Evolutionary conservation across 1,140 invertebrate species (phyloP).

Genomic region (Penaeus indicus): DNA sequence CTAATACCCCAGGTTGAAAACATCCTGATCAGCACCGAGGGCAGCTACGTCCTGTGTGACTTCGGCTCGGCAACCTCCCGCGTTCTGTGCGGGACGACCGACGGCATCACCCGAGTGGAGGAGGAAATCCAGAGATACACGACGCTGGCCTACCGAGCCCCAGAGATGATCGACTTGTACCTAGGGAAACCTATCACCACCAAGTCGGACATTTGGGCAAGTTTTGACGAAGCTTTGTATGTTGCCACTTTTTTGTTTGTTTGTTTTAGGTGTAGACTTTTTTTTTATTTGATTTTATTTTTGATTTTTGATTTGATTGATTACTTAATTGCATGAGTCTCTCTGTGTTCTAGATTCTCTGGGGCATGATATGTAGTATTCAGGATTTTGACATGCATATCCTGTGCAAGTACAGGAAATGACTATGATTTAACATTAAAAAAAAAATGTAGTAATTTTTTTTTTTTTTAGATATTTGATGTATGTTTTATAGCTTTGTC

Average conservation of each 20-base stretch:
- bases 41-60: slow-evolving; percentile 88
- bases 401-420: too few relatives aligned
- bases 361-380: too few relatives aligned
- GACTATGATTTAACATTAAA: too few relatives aligned
- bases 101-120: slow-evolving; percentile 82
- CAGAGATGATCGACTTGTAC: slow-evolving; percentile 97
- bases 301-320: not conserved
- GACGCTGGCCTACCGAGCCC: slow-evolving; percentile 91
- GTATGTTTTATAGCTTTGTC: too few relatives aligned
- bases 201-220: slow-evolving; percentile 93
- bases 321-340: too few relatives aligned
- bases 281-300: not conserved
- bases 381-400: too few relatives aligned
- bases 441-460: too few relatives aligned
- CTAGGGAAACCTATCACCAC: slow-evolving; percentile 88
- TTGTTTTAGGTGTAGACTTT: not conserved
- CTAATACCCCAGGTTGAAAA: slow-evolving; percentile 82
- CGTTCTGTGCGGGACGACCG: slow-evolving; percentile 80
- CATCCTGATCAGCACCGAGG: slow-evolving; percentile 83
- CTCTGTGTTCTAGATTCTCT: too few relatives aligned
- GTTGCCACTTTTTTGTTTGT: not conserved
- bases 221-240: slow-evolving; percentile 59
- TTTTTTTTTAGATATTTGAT: too few relatives aligned
- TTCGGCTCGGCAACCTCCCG: slow-evolving; percentile 88
- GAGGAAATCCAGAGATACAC: slow-evolving; percentile 97